Conservation (phyloP, 2,797 vertebrate genomes). For the Orestias chungarensis region DNA sequence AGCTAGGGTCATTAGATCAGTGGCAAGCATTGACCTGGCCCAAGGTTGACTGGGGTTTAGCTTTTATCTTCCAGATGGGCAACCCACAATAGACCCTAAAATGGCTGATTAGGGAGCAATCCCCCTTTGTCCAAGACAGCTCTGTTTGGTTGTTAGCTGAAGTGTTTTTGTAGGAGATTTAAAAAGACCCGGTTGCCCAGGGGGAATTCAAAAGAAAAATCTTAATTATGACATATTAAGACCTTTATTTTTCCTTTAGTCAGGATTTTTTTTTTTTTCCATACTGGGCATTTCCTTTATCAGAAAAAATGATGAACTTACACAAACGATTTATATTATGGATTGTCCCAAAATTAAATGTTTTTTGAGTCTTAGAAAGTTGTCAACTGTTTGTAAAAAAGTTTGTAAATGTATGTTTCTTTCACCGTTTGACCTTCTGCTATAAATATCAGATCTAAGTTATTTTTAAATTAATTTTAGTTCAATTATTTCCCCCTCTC, state of each 20-base stretch:
- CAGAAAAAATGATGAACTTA: neutral
- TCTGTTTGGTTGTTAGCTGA: neutral
- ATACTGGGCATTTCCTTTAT: neutral
- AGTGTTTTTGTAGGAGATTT: neutral
- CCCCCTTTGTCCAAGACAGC: no score
- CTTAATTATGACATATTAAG: neutral
- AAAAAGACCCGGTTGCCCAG: neutral
- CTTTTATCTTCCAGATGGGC: neutral
- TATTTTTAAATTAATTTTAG: no score
- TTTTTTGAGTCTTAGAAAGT: no score
- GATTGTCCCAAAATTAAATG: no score
- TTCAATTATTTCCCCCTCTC: no score
- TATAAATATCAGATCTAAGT: no score
- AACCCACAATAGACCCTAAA: neutral
- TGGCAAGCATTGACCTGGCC: constrained; percentile 39
- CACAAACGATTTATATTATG: no score
- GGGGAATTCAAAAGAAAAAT: neutral
- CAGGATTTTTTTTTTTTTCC: no score
- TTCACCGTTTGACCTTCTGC: no score
- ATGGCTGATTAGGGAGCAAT: neutral
- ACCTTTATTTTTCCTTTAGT: neutral
- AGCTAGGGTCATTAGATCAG: constrained; percentile 67
- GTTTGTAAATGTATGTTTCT: no score
- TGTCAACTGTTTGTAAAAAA: no score
- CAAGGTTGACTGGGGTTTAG: neutral